These are phyloP conservation scores for Myotis lucifugus DNA, from an alignment of 2,113 vertebrate genomes.

Conservation along the genomic window DNA sequence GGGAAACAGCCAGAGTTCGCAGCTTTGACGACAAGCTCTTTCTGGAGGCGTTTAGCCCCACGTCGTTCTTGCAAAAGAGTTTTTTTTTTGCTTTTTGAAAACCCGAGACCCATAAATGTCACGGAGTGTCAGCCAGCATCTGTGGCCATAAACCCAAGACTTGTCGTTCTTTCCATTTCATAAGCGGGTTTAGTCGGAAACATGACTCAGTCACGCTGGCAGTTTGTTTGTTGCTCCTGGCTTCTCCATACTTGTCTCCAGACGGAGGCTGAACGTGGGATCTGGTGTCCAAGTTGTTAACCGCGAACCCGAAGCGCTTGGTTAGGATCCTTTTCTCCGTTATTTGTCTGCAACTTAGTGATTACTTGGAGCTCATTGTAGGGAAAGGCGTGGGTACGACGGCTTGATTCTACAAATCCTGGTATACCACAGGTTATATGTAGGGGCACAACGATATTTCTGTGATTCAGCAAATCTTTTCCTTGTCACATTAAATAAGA, in stretches of 20 bases:
- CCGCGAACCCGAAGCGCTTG: background rate
- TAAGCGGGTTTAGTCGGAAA: slow-evolving; percentile 69
- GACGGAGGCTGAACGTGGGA: slow-evolving; percentile 52
- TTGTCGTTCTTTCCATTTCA: slow-evolving; percentile 68
- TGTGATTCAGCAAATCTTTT: slow-evolving; percentile 54
- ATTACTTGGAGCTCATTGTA: slow-evolving; percentile 20
- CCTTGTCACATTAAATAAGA: background rate
- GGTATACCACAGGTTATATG: slow-evolving; percentile 13
- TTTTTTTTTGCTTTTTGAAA: background rate
- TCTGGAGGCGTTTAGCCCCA: background rate
- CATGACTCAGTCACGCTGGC: slow-evolving; percentile 53
- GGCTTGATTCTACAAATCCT: background rate
- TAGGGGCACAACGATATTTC: background rate
- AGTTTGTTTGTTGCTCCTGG: background rate
- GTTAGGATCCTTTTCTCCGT: slow-evolving; percentile 9
- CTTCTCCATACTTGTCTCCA: slow-evolving; percentile 59
- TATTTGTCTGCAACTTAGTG: slow-evolving; percentile 37
- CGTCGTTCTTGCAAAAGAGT: background rate
- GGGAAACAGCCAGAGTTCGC: background rate
- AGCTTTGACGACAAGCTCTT: background rate
- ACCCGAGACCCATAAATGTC: background rate
- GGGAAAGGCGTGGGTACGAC: background rate
- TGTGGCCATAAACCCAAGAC: background rate
- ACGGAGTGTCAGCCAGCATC: background rate
- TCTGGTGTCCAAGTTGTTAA: slow-evolving; percentile 38